phyloP scores from a whole-genome alignment of 2,888 invertebrate species.

The Ditula angustiorana region DNA sequence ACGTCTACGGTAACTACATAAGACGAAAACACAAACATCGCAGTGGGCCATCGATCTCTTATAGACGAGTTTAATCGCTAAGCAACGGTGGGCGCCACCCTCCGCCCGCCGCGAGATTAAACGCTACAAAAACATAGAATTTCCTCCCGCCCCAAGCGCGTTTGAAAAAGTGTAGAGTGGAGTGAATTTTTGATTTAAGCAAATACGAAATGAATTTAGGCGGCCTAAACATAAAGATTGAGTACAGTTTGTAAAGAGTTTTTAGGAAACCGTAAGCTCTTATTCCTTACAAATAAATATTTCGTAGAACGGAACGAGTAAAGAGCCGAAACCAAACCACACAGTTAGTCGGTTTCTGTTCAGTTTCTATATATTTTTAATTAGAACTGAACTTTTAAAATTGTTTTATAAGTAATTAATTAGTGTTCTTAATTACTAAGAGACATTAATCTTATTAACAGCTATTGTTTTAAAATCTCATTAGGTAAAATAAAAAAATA shows the following conservation, averaged over 20 bases:
- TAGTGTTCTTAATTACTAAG: too few species aligned
- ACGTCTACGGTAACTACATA: conserved; percentile 9
- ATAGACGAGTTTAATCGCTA: conserved; percentile 67
- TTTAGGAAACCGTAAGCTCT: neutral
- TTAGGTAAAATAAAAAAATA: too few species aligned
- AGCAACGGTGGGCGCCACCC: conserved; percentile 52
- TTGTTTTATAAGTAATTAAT: too few species aligned
- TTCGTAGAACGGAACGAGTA: neutral
- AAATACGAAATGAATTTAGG: conserved; percentile 20
- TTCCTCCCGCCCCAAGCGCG: conserved; percentile 43
- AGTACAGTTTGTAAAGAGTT: conserved; percentile 5
- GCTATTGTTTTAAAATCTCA: too few species aligned
- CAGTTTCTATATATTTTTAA: neutral
- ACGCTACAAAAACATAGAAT: conserved; percentile 58
- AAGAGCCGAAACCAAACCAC: neutral
- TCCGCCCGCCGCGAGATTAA: conserved; percentile 60
- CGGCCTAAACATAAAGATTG: neutral
- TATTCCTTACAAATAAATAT: neutral
- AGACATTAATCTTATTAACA: too few species aligned
- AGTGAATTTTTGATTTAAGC: conserved; percentile 33
- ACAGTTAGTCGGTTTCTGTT: neutral
- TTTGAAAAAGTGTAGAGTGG: conserved; percentile 32
- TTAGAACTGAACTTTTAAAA: neutral
- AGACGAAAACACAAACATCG: conserved; percentile 33
- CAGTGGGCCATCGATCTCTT: conserved; percentile 39